Evolutionary conservation across 2,888 invertebrate genomes (phyloP), one percentile per base, ranked within the genome.

Genomic region (Peribatodes rhomboidaria): DNA sequence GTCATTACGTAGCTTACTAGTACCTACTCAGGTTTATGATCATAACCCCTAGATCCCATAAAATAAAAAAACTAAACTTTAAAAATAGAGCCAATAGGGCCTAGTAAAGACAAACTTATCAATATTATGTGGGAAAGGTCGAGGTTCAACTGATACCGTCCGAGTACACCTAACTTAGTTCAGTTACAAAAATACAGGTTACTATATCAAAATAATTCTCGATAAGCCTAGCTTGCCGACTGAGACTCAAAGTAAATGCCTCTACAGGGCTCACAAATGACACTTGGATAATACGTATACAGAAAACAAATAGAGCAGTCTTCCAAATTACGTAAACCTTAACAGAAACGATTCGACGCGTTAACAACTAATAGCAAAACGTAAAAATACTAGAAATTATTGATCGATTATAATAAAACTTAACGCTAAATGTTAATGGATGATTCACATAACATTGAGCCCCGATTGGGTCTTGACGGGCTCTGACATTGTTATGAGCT

Each of bases 241-340:
- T 87, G 92, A 90, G 90, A 89, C 90, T 90, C 41, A 81, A 78
- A 78, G 75, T 83, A 82, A 83, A 78, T 87, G 91, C 92, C 92
- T 92, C 92, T 88, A 74, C 74, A 70, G 86, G 90, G 88, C 90
- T 87, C 46, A 63, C 56, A 61, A 57, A 70, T 61, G 67, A 70
- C 62, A 69, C 73, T 69, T 69, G 62, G 73, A 73, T 67, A 67
- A 78, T 75, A 75, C 77, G 78, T 76, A 69, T 75, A 84, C 77
- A 81, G 82, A 81, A 83, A 88, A 86, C 84, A 81, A 83, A 84
- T 80, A 84, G 89, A 89, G 90, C 92, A 92, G 92, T 92, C 92
- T 91, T 91, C 85, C 82, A 84, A 84, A 88, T 84, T 86, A 88
- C 85, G 82, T 84, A 83, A 86, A 83, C 73, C 74, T 82, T 76